These are phyloP conservation scores for Cerastis leucographa DNA, from an alignment of 2,888 invertebrate species.

Conservation along the genomic window DNA sequence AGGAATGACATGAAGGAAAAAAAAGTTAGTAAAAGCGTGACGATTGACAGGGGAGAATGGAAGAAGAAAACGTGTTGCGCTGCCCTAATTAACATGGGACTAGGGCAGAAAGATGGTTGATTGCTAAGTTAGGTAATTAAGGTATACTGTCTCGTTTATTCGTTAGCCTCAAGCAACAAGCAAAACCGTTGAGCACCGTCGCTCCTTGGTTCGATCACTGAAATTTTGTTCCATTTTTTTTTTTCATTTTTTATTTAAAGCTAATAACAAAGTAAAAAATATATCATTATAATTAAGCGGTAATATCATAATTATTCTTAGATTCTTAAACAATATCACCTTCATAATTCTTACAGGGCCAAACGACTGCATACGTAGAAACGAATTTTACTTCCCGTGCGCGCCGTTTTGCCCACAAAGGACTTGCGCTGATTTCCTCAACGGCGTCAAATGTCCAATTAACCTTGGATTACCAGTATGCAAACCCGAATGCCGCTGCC, in stretches of 20 bases:
- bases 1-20: too few relatives aligned
- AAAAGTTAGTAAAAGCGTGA: too few relatives aligned
- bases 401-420: constrained; percentile 45
- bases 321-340: background rate
- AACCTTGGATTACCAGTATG: constrained; percentile 35
- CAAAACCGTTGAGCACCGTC: background rate
- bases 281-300: too few relatives aligned
- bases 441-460: constrained; percentile 17
- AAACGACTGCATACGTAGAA: constrained; percentile 34
- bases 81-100: too few relatives aligned
- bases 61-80: too few relatives aligned
- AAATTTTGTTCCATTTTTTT: background rate
- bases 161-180: background rate
- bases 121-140: background rate
- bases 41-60: too few relatives aligned
- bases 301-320: background rate
- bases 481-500: constrained; percentile 65
- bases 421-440: constrained; percentile 48
- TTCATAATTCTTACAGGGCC: constrained; percentile 24
- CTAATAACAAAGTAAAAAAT: too few relatives aligned
- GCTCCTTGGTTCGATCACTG: background rate
- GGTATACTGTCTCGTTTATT: background rate
- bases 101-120: too few relatives aligned
- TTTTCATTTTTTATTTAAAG: background rate
- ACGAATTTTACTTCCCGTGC: constrained; percentile 43